A percentile compares a stretch with the other conserved stretches of the same genome.
These are phyloP conservation scores for Aurelia coerulea DNA, from an alignment of 30 jellyfish, hydroid and myxozoan genomes.

Conservation along the genomic window DNA sequence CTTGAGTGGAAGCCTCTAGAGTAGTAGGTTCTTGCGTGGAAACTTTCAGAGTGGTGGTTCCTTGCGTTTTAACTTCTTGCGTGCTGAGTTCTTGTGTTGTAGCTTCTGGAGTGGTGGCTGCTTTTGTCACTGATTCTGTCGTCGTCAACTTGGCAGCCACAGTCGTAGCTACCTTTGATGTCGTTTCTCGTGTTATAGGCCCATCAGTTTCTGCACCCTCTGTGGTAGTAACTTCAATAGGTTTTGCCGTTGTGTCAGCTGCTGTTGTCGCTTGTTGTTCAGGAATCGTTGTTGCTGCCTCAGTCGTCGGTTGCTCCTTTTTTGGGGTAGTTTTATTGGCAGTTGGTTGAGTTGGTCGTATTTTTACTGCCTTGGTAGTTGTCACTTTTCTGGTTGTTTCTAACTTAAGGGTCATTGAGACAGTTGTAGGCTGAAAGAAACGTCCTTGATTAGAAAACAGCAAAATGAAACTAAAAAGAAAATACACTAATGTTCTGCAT, in stretches of 20 bases:
- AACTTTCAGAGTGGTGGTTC: too few species aligned
- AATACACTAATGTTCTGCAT: too few species aligned
- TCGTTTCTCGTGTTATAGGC: background rate
- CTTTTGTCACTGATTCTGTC: background rate
- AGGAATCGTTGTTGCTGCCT: background rate
- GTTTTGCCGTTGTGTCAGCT: background rate
- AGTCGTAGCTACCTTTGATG: background rate
- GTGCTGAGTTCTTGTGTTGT: too few species aligned
- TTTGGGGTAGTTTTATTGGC: slow-evolving; percentile 1
- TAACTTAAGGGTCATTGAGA: background rate
- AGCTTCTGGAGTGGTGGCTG: background rate
- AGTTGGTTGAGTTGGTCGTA: slow-evolving; percentile 3
- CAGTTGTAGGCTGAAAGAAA: too few species aligned
- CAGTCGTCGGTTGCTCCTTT: slow-evolving; percentile 8
- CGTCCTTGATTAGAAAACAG: too few species aligned
- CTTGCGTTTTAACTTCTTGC: too few species aligned
- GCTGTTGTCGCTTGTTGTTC: background rate
- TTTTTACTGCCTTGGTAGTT: slow-evolving; percentile 14
- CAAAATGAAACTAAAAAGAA: too few species aligned
- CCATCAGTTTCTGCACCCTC: background rate
- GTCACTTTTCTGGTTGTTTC: slow-evolving; percentile 25
- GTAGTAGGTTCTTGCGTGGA: too few species aligned
- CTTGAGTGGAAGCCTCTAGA: too few species aligned
- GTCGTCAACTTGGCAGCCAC: background rate
- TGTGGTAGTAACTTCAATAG: slow-evolving; percentile 11